These are phyloP conservation scores for Vanessa tameamea DNA, from an alignment of 1,140 invertebrate species.

Conservation along the genomic window DNA sequence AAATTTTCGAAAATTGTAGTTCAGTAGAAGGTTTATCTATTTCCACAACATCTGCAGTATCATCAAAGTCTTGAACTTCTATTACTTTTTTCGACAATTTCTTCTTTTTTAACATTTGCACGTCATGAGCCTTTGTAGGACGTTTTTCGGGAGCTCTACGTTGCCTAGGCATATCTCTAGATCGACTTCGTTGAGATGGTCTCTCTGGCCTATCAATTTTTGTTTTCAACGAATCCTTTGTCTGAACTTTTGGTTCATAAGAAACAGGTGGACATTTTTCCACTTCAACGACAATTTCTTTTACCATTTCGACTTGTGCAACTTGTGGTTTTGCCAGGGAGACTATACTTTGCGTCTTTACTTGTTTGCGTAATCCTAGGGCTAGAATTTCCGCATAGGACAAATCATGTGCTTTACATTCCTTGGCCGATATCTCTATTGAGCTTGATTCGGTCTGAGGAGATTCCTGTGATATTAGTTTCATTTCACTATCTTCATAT, in stretches of 20 bases:
- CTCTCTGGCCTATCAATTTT: conserved; percentile 60
- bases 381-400: conserved; percentile 88
- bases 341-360: conserved; percentile 51
- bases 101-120: conserved; percentile 64
- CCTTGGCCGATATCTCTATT: conserved; percentile 44
- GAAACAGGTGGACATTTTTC: conserved; percentile 50
- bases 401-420: conserved; percentile 71
- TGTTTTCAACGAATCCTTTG: conserved; percentile 47
- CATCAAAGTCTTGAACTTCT: conserved; percentile 73
- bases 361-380: conserved; percentile 81
- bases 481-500: conserved; percentile 22
- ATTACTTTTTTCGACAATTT: conserved; percentile 67
- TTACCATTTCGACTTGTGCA: conserved; percentile 67
- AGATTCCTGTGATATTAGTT: neutral
- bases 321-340: conserved; percentile 65
- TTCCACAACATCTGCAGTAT: conserved; percentile 44
- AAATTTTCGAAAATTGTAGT: neutral
- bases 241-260: conserved; percentile 48
- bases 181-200: conserved; percentile 63
- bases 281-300: conserved; percentile 64
- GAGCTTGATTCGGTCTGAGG: conserved; percentile 16
- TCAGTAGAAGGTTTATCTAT: conserved; percentile 27
- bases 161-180: conserved; percentile 72
- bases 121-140: conserved; percentile 56
- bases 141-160: conserved; percentile 68